phyloP scores from a whole-genome alignment of 2,113 vertebrate species.

The rabbit (Oryctolagus cuniculus) region mOryCun1.1 NC_091441.1:4340501-4341000 shows the following conservation, averaged over 20 bases:
- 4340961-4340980: too few relatives aligned
- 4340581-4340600: too few relatives aligned
- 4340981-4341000: background rate
- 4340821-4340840: background rate
- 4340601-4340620: too few relatives aligned
- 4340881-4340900: rapidly evolving
- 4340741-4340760: rapidly evolving
- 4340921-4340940: background rate
- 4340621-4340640: too few relatives aligned
- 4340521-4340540: too few relatives aligned
- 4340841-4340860: rapidly evolving
- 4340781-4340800: too few relatives aligned
- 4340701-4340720: background rate
- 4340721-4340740: too few relatives aligned
- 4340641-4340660: too few relatives aligned
- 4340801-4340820: too few relatives aligned
- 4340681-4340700: background rate
- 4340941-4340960: background rate
- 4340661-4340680: background rate
- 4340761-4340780: background rate
- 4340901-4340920: rapidly evolving
- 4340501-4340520: too few relatives aligned
- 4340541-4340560: too few relatives aligned
- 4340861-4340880: rapidly evolving
- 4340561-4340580: too few relatives aligned